A percentile compares a stretch with the other conserved stretches of the same genome.
Evolutionary conservation across 2,888 invertebrate species (phyloP).

Genomic region (Priocnemis perturbator): DNA sequence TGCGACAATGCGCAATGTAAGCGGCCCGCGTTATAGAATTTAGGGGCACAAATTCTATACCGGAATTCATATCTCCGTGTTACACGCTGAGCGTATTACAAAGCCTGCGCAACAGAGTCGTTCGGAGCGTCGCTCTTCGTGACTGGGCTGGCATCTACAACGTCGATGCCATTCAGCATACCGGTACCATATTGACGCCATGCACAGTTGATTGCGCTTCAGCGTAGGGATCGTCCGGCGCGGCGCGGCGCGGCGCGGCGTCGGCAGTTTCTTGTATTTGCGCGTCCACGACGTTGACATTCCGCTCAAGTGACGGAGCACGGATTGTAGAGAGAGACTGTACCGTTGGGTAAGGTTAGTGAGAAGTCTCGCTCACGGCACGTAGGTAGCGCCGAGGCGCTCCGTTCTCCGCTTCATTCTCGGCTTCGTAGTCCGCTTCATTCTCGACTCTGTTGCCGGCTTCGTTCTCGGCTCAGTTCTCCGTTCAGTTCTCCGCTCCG

Average conservation of each 20-base stretch:
- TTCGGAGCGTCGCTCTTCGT: no score
- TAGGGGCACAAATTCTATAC: no score
- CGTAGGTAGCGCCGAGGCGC: conserved; percentile 40
- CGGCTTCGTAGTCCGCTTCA: conserved; percentile 22
- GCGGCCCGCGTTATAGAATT: no score
- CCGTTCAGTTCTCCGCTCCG: not conserved
- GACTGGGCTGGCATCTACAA: no score
- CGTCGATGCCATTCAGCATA: no score
- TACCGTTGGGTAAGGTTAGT: conserved; percentile 45
- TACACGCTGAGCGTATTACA: no score
- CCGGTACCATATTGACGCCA: no score
- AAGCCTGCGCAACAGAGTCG: no score
- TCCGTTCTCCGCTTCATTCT: conserved; percentile 25
- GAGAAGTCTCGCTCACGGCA: conserved; percentile 31
- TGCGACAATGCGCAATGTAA: no score
- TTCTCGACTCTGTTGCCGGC: conserved; percentile 22
- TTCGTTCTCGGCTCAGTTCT: conserved; percentile 21
- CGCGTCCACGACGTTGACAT: conserved; percentile 24
- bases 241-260: not conserved
- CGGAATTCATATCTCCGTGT: no score
- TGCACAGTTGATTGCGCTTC: no score
- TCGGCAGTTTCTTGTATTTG: conserved; percentile 5
- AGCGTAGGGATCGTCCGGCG: not conserved
- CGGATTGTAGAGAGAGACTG: not conserved
- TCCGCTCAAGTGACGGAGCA: conserved; percentile 20